phyloP scores from a whole-genome alignment of 2,888 invertebrate species.

The Cryptus viduatorius region DNA sequence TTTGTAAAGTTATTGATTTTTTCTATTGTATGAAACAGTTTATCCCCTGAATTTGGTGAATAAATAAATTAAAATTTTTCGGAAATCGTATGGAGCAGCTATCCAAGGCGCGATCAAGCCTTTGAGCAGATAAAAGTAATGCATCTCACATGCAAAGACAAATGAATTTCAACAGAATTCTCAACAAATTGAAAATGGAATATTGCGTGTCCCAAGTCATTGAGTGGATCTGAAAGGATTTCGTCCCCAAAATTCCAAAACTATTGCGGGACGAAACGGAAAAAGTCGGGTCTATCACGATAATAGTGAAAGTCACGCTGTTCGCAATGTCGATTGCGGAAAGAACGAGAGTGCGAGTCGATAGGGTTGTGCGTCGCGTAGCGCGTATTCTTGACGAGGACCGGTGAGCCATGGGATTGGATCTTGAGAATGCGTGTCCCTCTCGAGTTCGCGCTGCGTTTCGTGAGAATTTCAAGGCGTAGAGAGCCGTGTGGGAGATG shows the following conservation, averaged over 20 bases:
- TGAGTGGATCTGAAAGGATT: no score
- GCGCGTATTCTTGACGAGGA: constrained; percentile 74
- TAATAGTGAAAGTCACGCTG: constrained; percentile 54
- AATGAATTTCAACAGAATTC: no score
- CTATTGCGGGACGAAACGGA: background rate
- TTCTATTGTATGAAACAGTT: background rate
- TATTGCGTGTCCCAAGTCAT: constrained; percentile 12
- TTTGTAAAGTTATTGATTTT: background rate
- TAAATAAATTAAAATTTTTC: background rate
- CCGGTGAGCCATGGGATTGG: constrained; percentile 73
- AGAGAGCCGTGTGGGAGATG: constrained; percentile 15
- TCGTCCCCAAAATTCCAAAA: constrained; percentile 15
- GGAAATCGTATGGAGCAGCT: background rate
- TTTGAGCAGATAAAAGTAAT: no score
- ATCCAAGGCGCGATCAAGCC: no score
- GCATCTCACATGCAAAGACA: no score
- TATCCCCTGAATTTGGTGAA: no score
- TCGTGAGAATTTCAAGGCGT: background rate
- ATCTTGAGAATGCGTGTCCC: constrained; percentile 76
- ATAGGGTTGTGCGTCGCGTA: constrained; percentile 19
- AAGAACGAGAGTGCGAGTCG: constrained; percentile 16
- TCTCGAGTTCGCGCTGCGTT: constrained; percentile 61
- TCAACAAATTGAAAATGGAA: background rate
- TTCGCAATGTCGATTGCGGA: constrained; percentile 29
- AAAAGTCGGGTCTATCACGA: constrained; percentile 11